Base-by-base conservation (phyloP, 2,888 invertebrate species). In the Calephelis perditalis region DNA sequence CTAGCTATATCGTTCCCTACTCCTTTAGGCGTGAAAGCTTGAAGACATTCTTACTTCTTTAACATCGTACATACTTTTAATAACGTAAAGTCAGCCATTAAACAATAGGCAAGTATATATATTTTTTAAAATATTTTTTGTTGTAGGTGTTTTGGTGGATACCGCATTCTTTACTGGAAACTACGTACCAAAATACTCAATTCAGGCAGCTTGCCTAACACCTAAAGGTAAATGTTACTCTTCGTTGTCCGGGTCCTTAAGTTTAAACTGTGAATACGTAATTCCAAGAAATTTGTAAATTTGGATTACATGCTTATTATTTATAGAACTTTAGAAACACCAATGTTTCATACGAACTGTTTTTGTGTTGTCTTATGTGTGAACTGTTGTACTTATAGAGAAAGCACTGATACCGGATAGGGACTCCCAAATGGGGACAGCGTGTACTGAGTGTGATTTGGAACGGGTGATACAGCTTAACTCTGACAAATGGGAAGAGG, bases 91-190 rank as follows among this genome's bases (percentile, higher is more conserved):
- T 26, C 26, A 26, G 26, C 3, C 3, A 26, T 26, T 2, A 26
- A 26, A 26, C 26, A 26, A 1, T 26, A 26, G 3, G 3, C 3
- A 26, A 3, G 1, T 26, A 2, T 26, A 26, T 26, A 26, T 1
- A 7, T 1, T 37, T 7, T 45, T 5, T 60, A 11, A n/a, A n/a
- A n/a, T n/a, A n/a, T n/a, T 45, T 58, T 35, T 56, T 8, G 15
- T 80, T 78, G 8, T 68, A 91, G 91, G 91, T 54, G 71, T 93
- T 10, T 75, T 92, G 47, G 82, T 93, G 0, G 93, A 94, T 68
- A 94, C 94, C 0, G 92, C 92, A 2, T 92, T 86, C 73, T 94
- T 93, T 70, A 93, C 93, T 0, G 94, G 93, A 61, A 94, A 94
- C 73, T 92, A 89, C 70, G 91, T 92, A 0, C 93, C 93, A 0